phyloP scores from a whole-genome alignment of 2,113 vertebrate genomes.

The Alethe diademata region DNA sequence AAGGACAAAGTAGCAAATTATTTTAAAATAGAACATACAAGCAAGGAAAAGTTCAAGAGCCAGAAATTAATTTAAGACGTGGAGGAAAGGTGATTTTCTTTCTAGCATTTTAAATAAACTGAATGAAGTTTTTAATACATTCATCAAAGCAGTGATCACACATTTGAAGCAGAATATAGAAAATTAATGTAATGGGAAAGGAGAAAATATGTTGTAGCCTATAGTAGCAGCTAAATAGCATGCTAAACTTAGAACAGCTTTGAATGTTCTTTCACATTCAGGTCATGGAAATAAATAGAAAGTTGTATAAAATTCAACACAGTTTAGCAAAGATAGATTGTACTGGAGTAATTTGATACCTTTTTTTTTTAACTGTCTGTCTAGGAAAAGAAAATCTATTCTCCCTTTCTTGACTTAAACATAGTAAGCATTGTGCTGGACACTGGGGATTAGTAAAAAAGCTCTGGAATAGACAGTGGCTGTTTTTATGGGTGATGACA shows the following conservation, averaged over 20 bases:
- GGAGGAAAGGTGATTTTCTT: background rate
- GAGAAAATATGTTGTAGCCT: background rate
- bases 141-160: background rate
- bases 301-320: background rate
- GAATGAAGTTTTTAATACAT: background rate
- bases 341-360: background rate
- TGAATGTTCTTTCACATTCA: background rate
- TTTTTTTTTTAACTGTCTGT: background rate
- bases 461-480: background rate
- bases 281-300: slow-evolving; percentile 1
- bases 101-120: background rate
- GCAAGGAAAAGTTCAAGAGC: background rate
- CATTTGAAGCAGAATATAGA: background rate
- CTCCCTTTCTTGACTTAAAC: background rate
- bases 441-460: background rate
- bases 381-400: background rate
- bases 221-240: background rate
- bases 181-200: background rate
- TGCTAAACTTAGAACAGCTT: background rate
- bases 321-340: background rate
- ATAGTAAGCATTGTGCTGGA: background rate
- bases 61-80: background rate
- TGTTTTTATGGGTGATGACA: background rate
- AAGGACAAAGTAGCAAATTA: background rate
- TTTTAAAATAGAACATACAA: background rate